Evolutionary conservation across 2,113 vertebrate genomes (phyloP).

Genomic region (Xerus inauris): DNA sequence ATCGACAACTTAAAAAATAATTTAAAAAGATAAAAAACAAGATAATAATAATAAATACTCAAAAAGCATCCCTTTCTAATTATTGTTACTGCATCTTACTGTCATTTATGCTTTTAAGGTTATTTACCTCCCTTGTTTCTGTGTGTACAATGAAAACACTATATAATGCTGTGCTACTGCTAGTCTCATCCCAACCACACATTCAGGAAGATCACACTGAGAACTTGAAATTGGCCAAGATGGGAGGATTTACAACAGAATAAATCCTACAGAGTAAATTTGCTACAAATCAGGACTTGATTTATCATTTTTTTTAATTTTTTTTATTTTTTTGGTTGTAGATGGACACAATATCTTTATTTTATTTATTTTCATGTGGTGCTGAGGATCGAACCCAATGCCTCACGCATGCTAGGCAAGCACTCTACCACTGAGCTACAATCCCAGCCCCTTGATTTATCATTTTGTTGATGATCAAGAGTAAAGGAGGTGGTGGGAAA

Average conservation of each 20-base stretch:
- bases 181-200: neutral
- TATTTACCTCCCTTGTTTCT: neutral
- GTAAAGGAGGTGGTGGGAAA: neutral
- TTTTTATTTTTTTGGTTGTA: too few relatives aligned
- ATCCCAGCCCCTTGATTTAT: neutral
- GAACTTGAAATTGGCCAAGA: too few relatives aligned
- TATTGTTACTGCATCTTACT: neutral
- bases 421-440: too few relatives aligned
- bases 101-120: neutral
- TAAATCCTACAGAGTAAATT: too few relatives aligned
- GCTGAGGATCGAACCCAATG: too few relatives aligned
- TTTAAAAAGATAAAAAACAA: too few relatives aligned
- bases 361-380: too few relatives aligned
- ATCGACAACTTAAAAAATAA: too few relatives aligned
- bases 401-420: too few relatives aligned
- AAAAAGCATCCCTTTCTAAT: neutral
- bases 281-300: neutral
- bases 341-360: too few relatives aligned
- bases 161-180: neutral
- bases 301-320: constrained; percentile 4
- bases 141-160: neutral
- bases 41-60: constrained; percentile 3
- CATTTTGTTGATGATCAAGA: neutral
- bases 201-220: too few relatives aligned
- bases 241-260: neutral